Percentiles rank a stretch among this genome's conserved stretches.
Conservation (phyloP, 2,888 invertebrate genomes). For the Drosophila antonietae region DNA sequence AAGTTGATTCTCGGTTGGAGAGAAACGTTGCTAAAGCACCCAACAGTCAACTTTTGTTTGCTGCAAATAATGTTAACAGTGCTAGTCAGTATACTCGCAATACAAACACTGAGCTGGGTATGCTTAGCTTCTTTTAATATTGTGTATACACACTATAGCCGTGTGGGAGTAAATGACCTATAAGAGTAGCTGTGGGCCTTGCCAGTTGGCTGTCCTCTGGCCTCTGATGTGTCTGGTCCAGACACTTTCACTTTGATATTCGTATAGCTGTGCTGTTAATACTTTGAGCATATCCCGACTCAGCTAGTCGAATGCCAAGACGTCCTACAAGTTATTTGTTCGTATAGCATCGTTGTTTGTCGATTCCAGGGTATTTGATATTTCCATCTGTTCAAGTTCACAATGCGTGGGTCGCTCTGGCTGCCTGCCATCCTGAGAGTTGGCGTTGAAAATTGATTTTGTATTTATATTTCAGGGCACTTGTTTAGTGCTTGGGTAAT, state of each 20-base stretch:
- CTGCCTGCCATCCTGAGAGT: constrained; percentile 39
- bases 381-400: constrained; percentile 13
- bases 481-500: constrained; percentile 30
- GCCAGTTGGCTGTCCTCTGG: background rate
- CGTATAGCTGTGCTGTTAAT: background rate
- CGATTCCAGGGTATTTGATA: constrained; percentile 33
- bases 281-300: background rate
- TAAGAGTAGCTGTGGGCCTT: background rate
- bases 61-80: constrained; percentile 69
- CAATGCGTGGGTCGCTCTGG: constrained; percentile 6
- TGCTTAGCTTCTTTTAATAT: background rate
- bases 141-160: background rate
- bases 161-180: background rate
- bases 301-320: background rate
- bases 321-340: background rate
- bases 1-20: constrained; percentile 68
- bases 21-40: constrained; percentile 40
- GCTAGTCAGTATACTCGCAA: constrained; percentile 19
- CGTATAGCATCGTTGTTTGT: background rate
- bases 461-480: constrained; percentile 54
- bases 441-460: constrained; percentile 64
- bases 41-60: constrained; percentile 61
- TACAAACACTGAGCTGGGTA: background rate
- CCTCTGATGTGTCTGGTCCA: background rate
- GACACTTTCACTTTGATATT: background rate